Percentiles rank a stretch among this genome's conserved stretches.
phyloP scores from a whole-genome alignment of 1,140 invertebrate genomes.

The Anadara kagoshimensis region DNA sequence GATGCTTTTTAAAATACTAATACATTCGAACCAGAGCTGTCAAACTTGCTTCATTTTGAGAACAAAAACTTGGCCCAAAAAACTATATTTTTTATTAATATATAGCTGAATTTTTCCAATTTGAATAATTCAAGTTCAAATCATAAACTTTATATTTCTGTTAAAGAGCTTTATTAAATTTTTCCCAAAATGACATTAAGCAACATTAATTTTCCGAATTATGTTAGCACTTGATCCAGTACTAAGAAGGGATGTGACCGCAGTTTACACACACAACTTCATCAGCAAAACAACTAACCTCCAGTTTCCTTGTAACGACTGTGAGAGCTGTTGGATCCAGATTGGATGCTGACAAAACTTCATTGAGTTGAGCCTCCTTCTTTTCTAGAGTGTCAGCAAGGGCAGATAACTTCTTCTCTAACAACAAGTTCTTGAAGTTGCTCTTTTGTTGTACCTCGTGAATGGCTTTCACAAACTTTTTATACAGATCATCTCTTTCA shows the following conservation, averaged over 20 bases:
- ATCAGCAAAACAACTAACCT: constrained; percentile 72
- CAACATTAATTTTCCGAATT: background rate
- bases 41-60: too few species aligned
- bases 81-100: too few species aligned
- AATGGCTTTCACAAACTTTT: constrained; percentile 86
- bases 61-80: too few species aligned
- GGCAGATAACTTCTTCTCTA: constrained; percentile 84
- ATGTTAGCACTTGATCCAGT: background rate
- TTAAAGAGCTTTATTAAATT: too few species aligned
- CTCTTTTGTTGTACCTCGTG: constrained; percentile 90
- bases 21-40: too few species aligned
- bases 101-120: too few species aligned
- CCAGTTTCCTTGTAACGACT: constrained; percentile 79
- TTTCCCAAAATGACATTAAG: too few species aligned
- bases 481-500: constrained; percentile 86
- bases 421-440: constrained; percentile 82
- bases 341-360: constrained; percentile 80
- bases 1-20: too few species aligned
- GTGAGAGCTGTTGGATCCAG: constrained; percentile 78
- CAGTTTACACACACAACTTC: background rate
- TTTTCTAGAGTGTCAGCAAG: constrained; percentile 82
- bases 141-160: too few species aligned
- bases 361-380: constrained; percentile 81
- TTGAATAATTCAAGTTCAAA: too few species aligned
- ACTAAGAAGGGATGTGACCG: too few species aligned